Evolutionary conservation across 1,140 invertebrate species (phyloP).

Genomic region (Lycorma delicatula): DNA sequence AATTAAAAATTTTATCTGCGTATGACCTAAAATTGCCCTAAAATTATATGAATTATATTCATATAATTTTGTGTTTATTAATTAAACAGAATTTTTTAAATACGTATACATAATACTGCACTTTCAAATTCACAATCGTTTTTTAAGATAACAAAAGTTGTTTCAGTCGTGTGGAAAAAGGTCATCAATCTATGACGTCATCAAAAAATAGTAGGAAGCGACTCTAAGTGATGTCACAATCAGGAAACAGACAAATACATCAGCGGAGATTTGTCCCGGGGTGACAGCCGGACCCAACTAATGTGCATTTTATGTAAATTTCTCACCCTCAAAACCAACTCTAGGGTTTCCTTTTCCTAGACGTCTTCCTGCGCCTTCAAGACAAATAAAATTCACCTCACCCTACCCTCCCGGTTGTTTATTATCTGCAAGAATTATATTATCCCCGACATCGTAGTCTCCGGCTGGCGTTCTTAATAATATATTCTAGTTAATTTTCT

Average conservation of each 20-base stretch:
- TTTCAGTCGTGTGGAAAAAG: too few relatives aligned
- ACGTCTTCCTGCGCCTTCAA: neutral
- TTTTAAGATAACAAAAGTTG: too few relatives aligned
- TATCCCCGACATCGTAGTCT: neutral
- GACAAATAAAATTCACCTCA: constrained; percentile 6
- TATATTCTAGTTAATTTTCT: constrained; percentile 3
- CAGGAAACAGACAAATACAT: constrained; percentile 5
- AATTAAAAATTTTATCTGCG: too few relatives aligned
- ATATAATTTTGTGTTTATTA: too few relatives aligned
- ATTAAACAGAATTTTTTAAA: too few relatives aligned
- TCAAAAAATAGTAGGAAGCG: neutral
- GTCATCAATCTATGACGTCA: constrained; percentile 3
- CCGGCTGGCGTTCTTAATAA: neutral
- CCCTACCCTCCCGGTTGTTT: neutral
- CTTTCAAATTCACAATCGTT: too few relatives aligned
- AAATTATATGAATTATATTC: too few relatives aligned
- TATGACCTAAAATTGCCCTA: too few relatives aligned
- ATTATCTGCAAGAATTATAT: constrained; percentile 6
- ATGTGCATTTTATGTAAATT: constrained; percentile 5
- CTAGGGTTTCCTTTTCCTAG: constrained; percentile 3
- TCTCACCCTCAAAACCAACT: too few relatives aligned
- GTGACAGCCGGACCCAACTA: constrained; percentile 1
- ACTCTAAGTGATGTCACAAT: constrained; percentile 7
- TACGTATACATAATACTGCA: too few relatives aligned
- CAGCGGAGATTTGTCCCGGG: constrained; percentile 3